Percentiles rank a stretch among this genome's conserved stretches.
Conservation (phyloP, 2,113 vertebrate genomes). For the Machaerirhynchus nigripectus region DNA sequence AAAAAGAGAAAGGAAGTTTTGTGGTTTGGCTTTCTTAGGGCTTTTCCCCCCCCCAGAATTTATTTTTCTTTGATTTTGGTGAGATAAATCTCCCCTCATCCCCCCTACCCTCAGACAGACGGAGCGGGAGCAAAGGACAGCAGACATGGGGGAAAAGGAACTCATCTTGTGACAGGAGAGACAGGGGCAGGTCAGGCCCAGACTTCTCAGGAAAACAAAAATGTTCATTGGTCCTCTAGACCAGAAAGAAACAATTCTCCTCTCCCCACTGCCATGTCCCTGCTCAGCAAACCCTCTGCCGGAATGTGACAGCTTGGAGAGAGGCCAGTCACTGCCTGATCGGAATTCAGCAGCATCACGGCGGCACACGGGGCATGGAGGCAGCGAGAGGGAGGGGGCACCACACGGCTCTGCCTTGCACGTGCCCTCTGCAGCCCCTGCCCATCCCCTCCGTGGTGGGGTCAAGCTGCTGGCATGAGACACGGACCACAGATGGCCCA, state of each 20-base stretch:
- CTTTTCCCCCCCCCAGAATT: not conserved
- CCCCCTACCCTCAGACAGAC: not conserved
- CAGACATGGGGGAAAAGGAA: not conserved
- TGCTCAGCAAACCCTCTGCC: not conserved
- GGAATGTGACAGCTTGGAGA: not conserved
- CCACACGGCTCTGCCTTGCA: rapidly evolving
- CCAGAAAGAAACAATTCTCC: not conserved
- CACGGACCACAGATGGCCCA: rapidly evolving
- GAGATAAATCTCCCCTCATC: not conserved
- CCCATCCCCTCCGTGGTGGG: rapidly evolving
- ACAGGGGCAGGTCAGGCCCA: not conserved
- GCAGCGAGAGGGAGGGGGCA: not conserved
- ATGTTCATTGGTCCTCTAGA: not conserved
- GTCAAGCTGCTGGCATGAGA: not conserved
- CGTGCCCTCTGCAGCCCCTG: not conserved
- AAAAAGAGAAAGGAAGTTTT: not conserved
- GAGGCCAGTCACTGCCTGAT: not conserved
- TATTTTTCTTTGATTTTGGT: not conserved
- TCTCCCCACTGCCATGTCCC: rapidly evolving
- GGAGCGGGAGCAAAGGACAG: not conserved
- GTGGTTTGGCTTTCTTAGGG: not conserved
- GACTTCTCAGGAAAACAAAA: not conserved
- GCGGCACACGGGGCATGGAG: rapidly evolving
- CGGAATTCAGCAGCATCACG: not conserved
- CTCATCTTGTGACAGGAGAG: not conserved